A percentile compares a stretch with the other conserved stretches of the same genome.
Evolutionary conservation across 92 coral and sea anemone species (phyloP).

Genomic region (Actinernus sp.): DNA sequence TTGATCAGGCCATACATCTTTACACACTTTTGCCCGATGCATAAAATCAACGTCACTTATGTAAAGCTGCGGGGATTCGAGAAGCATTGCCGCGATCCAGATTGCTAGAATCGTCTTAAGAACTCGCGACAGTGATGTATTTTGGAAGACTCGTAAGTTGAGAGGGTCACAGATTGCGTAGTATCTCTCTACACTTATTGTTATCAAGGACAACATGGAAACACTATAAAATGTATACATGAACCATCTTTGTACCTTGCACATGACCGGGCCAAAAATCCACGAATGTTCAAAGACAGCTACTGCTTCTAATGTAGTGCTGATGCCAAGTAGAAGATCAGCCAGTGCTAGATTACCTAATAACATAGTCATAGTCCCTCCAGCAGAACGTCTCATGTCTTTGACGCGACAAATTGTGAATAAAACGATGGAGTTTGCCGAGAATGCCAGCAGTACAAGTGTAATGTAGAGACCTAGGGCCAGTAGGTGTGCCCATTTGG

Average conservation of each 20-base stretch:
- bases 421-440: constrained; percentile 50
- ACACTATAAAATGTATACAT: constrained; percentile 67
- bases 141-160: not conserved
- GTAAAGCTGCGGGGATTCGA: constrained; percentile 56
- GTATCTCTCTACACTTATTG: constrained; percentile 65
- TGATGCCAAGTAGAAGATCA: constrained; percentile 59
- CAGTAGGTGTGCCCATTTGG: constrained; percentile 50
- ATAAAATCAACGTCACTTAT: constrained; percentile 39
- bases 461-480: constrained; percentile 37
- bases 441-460: constrained; percentile 43
- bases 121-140: not conserved
- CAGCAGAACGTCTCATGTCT: constrained; percentile 44
- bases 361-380: constrained; percentile 43
- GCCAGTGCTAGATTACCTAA: constrained; percentile 73
- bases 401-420: constrained; percentile 50
- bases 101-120: constrained; percentile 17
- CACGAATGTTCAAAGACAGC: constrained; percentile 40
- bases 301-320: constrained; percentile 67
- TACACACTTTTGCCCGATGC: constrained; percentile 49
- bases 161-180: constrained; percentile 64
- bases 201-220: constrained; percentile 58
- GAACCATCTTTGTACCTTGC: constrained; percentile 58
- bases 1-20: constrained; percentile 21
- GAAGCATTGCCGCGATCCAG: constrained; percentile 56
- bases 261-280: constrained; percentile 39